Base-by-base conservation (phyloP, 2,113 vertebrate species). In the Myodes glareolus region DNA sequence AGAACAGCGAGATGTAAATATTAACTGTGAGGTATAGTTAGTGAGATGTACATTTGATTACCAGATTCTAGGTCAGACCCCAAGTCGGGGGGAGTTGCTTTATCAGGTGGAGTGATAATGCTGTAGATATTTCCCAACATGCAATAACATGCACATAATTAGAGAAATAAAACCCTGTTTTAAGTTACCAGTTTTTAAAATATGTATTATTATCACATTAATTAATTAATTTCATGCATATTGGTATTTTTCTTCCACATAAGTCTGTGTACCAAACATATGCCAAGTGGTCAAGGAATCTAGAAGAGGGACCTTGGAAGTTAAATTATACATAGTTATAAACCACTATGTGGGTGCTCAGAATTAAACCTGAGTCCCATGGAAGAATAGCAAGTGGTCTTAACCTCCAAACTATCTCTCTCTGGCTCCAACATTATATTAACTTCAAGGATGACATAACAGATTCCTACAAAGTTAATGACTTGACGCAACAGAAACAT, bases 1-100 rank as follows among this genome's bases (percentile, higher is more conserved):
- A 58, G 21, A 63, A 0, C 55, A 58, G 5, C 19, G 55, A 1
- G 16, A 58, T 19, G 55, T 58, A 21, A 58, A 58, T 0, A 0
- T 58, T 58, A 58, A 21, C 17, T 58, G 55, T 58, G 1, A 58
- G 55, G 17, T 58, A 58, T 6, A 58, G 55, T 36, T 55, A n/a
- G 7, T 87, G 45, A 68, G 65, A 23, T 50, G 5, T 87, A 50
- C 3, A n/a, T 52, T 87, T 70, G 42, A 4, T 36, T 13, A 11
- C 0, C 50, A 87, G 10, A 50, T 17, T 50, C 1, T 36, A 45
- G 47, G 3, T 19, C 76, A 50, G 75, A 12, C 27, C 13, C 3
- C 1, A 27, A 77, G 45, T 29, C 0, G 11, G 4, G 11, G 6
- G 6, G 13, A 5, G 45, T 45, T 45, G 45, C 4, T 45, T 45